A percentile compares a stretch with the other conserved stretches of the same genome.
These are phyloP conservation scores for Drosophila nigromelanica DNA, from an alignment of 1,140 invertebrate species.

Conservation along the genomic window DNA sequence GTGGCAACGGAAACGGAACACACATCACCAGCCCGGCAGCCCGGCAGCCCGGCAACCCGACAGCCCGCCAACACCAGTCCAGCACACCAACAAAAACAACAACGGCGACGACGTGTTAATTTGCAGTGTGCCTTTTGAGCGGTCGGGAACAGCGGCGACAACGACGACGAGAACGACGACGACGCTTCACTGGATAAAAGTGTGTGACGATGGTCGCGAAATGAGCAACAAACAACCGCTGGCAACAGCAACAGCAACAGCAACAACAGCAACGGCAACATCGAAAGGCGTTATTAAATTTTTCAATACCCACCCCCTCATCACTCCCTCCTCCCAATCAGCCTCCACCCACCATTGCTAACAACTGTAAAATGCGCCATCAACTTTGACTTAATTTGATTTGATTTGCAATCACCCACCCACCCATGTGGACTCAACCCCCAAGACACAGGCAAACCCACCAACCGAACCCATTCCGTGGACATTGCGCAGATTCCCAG, in stretches of 20 bases:
- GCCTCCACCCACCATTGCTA: slow-evolving; percentile 7
- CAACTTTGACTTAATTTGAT: slow-evolving; percentile 78
- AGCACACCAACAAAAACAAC: background rate
- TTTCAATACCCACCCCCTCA: slow-evolving; percentile 14
- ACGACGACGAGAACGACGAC: slow-evolving; percentile 22
- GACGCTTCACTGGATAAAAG: no score
- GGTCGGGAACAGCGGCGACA: slow-evolving; percentile 15
- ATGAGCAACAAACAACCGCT: slow-evolving; percentile 66
- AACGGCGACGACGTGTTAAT: slow-evolving; percentile 71
- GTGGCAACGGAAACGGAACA: slow-evolving; percentile 62
- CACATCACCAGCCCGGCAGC: slow-evolving; percentile 2
- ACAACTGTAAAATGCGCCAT: slow-evolving; percentile 61
- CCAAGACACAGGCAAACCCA: slow-evolving; percentile 1
- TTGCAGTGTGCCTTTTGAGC: slow-evolving; percentile 64
- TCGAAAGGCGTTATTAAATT: slow-evolving; percentile 49
- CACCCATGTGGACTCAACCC: background rate
- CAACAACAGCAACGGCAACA: slow-evolving; percentile 23
- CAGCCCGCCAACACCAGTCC: background rate
- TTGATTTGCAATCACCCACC: slow-evolving; percentile 61
- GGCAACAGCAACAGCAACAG: slow-evolving; percentile 14
- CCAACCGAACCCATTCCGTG: background rate
- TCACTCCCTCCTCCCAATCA: background rate
- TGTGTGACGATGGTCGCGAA: slow-evolving; percentile 74
- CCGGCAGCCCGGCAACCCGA: background rate
- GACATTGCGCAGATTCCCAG: background rate